Evolutionary conservation across 2,888 invertebrate genomes (phyloP).

Genomic region (Nymphalis urticae): DNA sequence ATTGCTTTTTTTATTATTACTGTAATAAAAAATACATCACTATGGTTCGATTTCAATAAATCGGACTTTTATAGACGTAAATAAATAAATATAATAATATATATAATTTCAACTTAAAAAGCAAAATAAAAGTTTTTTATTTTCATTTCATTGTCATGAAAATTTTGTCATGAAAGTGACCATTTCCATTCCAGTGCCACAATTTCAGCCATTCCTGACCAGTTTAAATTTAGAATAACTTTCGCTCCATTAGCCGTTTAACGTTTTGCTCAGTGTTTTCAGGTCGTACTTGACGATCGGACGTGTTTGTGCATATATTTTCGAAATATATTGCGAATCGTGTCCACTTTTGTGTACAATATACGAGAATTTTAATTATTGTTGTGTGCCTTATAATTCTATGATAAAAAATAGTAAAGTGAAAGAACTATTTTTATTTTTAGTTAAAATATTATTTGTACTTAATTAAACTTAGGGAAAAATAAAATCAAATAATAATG

Average conservation of each 20-base stretch:
- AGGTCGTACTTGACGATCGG: conserved; percentile 30
- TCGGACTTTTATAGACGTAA: too few species aligned
- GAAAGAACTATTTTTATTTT: too few species aligned
- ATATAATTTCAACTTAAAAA: too few species aligned
- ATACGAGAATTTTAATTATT: background rate
- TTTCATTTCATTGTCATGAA: too few species aligned
- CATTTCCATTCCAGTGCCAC: conserved; percentile 13
- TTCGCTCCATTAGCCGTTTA: conserved; percentile 20
- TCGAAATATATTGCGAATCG: background rate
- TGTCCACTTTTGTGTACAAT: background rate
- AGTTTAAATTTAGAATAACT: conserved; percentile 33
- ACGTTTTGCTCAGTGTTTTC: conserved; percentile 29
- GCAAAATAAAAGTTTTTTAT: background rate
- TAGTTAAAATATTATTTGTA: too few species aligned
- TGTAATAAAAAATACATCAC: too few species aligned
- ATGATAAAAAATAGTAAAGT: background rate
- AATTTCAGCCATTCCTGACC: conserved; percentile 26
- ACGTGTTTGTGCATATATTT: conserved; percentile 18
- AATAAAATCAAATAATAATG: too few species aligned
- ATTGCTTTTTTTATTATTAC: too few species aligned
- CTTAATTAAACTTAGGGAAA: too few species aligned
- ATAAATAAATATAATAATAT: too few species aligned
- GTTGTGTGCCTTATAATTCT: background rate
- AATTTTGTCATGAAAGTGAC: background rate
- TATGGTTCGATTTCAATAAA: too few species aligned